Conservation (phyloP, 1,140 invertebrate species). For the Rhopalosiphum maidis region DNA sequence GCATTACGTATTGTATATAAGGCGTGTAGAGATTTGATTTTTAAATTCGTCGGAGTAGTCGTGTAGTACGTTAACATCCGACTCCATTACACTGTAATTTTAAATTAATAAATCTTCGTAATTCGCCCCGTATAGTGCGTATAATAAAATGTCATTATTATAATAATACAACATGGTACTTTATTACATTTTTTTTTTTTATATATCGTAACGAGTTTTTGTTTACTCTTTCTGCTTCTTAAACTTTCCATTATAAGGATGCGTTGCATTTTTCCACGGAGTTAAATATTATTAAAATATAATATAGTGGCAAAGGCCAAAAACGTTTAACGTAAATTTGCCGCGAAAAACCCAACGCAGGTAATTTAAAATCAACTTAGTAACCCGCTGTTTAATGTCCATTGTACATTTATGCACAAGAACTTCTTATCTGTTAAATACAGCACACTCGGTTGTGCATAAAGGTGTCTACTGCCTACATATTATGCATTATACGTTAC, state of each 20-base stretch:
- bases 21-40: not conserved
- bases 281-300: not conserved
- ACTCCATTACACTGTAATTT: not conserved
- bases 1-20: not conserved
- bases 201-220: not conserved
- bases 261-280: not conserved
- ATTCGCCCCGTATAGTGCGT: not conserved
- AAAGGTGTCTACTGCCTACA: not conserved
- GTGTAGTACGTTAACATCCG: not conserved
- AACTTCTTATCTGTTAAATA: slow-evolving; percentile 16
- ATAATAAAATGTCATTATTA: not conserved
- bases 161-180: not conserved
- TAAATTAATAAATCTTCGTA: not conserved
- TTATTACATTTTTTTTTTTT: not conserved
- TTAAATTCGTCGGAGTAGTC: not conserved
- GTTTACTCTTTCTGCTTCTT: not conserved
- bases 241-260: not conserved
- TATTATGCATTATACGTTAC: not conserved
- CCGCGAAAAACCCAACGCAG: not conserved
- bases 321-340: not conserved
- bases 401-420: not conserved
- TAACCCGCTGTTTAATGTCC: not conserved
- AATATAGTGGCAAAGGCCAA: not conserved
- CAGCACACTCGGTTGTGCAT: not conserved
- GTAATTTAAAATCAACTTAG: not conserved